These are phyloP conservation scores for Cartodere bifasciata DNA, from an alignment of 2,888 invertebrate genomes.

Conservation along the genomic window DNA sequence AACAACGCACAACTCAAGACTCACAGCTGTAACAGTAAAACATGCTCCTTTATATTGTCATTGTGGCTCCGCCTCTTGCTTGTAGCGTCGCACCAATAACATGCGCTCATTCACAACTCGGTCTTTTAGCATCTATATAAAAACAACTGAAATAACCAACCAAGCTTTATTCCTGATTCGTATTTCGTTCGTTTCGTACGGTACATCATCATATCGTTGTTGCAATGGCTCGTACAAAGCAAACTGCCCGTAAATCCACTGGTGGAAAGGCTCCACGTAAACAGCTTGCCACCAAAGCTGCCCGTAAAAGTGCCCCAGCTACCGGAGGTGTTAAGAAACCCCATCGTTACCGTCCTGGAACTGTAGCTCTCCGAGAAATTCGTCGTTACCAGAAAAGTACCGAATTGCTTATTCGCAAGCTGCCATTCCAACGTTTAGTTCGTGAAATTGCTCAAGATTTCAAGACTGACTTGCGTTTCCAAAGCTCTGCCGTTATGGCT, in stretches of 20 bases:
- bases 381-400: slow-evolving; percentile 51
- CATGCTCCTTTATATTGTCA: too few relatives aligned
- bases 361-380: slow-evolving; percentile 26
- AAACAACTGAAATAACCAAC: too few relatives aligned
- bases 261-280: slow-evolving; percentile 47
- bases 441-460: slow-evolving; percentile 90
- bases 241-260: slow-evolving; percentile 6
- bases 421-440: slow-evolving; percentile 84
- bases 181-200: too few relatives aligned
- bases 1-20: too few relatives aligned
- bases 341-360: slow-evolving; percentile 14
- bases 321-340: slow-evolving; percentile 9
- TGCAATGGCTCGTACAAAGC: slow-evolving; percentile 7
- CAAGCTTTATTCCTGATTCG: too few relatives aligned
- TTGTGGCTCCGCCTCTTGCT: too few relatives aligned
- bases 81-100: too few relatives aligned
- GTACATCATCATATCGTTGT: not conserved
- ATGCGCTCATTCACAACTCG: too few relatives aligned
- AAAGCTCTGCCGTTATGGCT: slow-evolving; percentile 37
- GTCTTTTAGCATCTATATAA: too few relatives aligned
- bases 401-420: slow-evolving; percentile 48
- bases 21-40: too few relatives aligned
- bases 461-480: slow-evolving; percentile 84
- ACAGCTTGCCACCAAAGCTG: slow-evolving; percentile 37
- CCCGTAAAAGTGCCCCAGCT: slow-evolving; percentile 7